These are phyloP conservation scores for Hippocampus guttulatus DNA, from an alignment of 2,113 vertebrate genomes.

Conservation along the genomic window DNA sequence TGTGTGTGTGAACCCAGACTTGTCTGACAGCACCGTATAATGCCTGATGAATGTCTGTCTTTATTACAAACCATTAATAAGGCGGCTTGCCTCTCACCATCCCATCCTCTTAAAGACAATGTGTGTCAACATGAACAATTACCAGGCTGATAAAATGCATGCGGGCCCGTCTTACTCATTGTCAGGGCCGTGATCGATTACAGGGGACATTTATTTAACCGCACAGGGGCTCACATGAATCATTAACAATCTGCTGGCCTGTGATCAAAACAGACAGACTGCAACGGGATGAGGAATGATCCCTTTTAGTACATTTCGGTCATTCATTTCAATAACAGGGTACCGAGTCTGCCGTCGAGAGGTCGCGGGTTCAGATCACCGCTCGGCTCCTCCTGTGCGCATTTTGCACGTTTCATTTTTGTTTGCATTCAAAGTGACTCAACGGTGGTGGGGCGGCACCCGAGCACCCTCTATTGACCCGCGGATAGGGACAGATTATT, in stretches of 20 bases:
- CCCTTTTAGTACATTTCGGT: constrained; percentile 1
- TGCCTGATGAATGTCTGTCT: constrained; percentile 61
- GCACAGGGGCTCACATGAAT: constrained; percentile 51
- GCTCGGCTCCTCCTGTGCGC: not conserved
- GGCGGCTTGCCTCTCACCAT: constrained; percentile 50
- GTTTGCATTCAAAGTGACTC: no score
- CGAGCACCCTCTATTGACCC: no score
- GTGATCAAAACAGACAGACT: constrained; percentile 30
- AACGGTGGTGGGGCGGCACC: no score
- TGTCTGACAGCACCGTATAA: constrained; percentile 47
- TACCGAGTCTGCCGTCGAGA: not conserved
- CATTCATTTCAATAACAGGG: not conserved
- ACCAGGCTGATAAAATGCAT: constrained; percentile 63
- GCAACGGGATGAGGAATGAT: constrained; percentile 9
- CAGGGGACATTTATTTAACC: constrained; percentile 61
- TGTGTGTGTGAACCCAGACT: constrained; percentile 5
- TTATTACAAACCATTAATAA: constrained; percentile 74
- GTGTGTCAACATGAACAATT: constrained; percentile 72
- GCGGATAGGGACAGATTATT: no score
- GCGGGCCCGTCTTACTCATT: constrained; percentile 51
- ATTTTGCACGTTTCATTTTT: not conserved
- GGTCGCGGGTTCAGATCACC: not conserved
- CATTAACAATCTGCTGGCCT: constrained; percentile 57
- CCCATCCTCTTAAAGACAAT: constrained; percentile 62
- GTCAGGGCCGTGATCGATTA: constrained; percentile 59